Percentiles rank a stretch among this genome's conserved stretches.
Conservation (phyloP, 2,797 vertebrate genomes). For the Cuculus canorus region DNA sequence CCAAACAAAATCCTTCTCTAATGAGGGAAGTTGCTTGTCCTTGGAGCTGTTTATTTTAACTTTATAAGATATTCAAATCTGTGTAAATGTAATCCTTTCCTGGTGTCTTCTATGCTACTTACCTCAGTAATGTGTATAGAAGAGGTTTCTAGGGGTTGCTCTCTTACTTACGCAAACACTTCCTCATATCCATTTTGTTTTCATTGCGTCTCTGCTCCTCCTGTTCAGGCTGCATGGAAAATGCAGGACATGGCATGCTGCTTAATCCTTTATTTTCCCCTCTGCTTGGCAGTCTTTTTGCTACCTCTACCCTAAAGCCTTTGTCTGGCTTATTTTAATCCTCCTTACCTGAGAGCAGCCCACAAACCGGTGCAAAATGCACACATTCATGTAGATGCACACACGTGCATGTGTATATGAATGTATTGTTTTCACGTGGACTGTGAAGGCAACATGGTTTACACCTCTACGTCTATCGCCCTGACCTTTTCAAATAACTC, state of each 20-base stretch:
- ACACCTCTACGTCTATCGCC: neutral
- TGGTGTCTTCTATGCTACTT: neutral
- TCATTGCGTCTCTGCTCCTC: neutral
- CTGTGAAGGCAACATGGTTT: neutral
- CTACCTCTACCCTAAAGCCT: neutral
- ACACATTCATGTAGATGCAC: rapidly evolving
- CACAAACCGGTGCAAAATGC: neutral
- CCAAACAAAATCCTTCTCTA: neutral
- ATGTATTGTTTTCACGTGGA: neutral
- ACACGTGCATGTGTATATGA: rapidly evolving
- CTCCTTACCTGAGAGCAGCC: neutral
- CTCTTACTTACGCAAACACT: neutral
- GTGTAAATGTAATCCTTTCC: neutral
- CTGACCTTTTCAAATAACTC: neutral
- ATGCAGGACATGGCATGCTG: neutral
- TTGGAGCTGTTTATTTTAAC: neutral
- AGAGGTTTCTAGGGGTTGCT: neutral
- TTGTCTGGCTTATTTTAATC: neutral
- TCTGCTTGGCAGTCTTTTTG: neutral
- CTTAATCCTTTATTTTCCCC: neutral
- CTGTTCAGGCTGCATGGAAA: neutral
- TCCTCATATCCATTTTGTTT: neutral
- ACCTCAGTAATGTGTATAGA: neutral
- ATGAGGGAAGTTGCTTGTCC: neutral
- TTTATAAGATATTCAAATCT: neutral